These are phyloP conservation scores for Gymnarchus niloticus DNA, from an alignment of 2,113 vertebrate genomes.

Conservation along the genomic window DNA sequence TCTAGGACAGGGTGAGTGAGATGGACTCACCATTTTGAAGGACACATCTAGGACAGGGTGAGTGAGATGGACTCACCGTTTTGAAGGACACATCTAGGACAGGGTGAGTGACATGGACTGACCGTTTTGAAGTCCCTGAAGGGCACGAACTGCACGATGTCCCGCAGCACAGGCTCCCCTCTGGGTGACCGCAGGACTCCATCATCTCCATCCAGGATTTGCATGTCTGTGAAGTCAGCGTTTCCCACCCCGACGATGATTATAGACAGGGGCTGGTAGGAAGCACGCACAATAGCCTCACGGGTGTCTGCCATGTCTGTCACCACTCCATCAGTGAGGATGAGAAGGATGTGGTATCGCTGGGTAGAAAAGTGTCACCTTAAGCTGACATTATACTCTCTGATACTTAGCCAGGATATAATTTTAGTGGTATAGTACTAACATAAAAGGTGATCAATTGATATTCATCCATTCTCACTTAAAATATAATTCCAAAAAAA, in stretches of 20 bases:
- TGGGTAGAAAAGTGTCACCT: conserved; percentile 40
- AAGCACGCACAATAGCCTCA: conserved; percentile 86
- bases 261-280: conserved; percentile 89
- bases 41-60: background rate
- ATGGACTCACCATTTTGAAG: conserved; percentile 62
- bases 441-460: background rate
- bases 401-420: background rate
- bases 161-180: conserved; percentile 80
- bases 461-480: background rate
- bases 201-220: conserved; percentile 85
- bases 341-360: conserved; percentile 91
- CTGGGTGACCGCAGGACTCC: conserved; percentile 79
- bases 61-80: background rate
- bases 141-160: conserved; percentile 92
- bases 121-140: conserved; percentile 94
- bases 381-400: background rate
- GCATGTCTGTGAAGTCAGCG: conserved; percentile 93
- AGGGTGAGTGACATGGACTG: conserved; percentile 50
- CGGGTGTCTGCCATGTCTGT: conserved; percentile 89
- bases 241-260: conserved; percentile 93
- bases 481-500: background rate
- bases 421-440: background rate
- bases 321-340: conserved; percentile 89
- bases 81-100: background rate
- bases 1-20: conserved; percentile 19